Base-by-base conservation (phyloP, 2,113 vertebrate species). In the Anolis carolinensis region DNA sequence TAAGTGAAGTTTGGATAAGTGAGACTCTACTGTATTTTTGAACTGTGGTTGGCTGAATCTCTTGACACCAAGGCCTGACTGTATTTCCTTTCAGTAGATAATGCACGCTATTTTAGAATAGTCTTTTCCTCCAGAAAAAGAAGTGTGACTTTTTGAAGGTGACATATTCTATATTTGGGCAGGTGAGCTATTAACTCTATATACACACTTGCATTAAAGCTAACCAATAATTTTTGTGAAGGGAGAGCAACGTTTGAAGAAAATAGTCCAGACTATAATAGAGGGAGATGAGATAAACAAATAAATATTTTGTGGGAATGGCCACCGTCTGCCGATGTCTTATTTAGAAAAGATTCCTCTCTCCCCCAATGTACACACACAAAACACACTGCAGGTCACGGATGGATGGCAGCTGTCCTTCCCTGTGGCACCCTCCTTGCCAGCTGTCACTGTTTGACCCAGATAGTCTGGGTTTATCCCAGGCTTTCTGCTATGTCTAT, bases 381-480 rank as follows among this genome's bases (percentile, higher is more conserved):
- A 36, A 25, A 20, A 20, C n/a, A 39, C 73, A 34, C 39, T 34
- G 55, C 78, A 81, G 78, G 78, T 86, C 78, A 86, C 39, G 79
- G 21, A 48, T 86, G 85, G 70, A 81, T 65, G 70, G 79, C 78
- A 86, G 71, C n/a, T 81, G 55, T 34, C 39, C 70, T 81, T 75
- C 78, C 79, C 59, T 13, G 44, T 65, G 71, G 78, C 78, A 84
- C 27, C 55, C 55, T 65, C 72, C 59, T 32, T 39, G 36, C 82
- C 82, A 81, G 71, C 79, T 81, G 79, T 75, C 59, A 50, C 23
- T 48, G 55, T 75, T 50, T 81, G 79, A 75, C 85, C 70, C 78
- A 86, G 79, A 81, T 63, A 81, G 78, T 81, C 78, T 86, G 59
- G 39, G 71, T 80, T 73, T 85, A 81, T 74, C 71, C 39, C 44